Evolutionary conservation across 2,888 invertebrate species (phyloP).

Genomic region (Cistogaster globosa): DNA sequence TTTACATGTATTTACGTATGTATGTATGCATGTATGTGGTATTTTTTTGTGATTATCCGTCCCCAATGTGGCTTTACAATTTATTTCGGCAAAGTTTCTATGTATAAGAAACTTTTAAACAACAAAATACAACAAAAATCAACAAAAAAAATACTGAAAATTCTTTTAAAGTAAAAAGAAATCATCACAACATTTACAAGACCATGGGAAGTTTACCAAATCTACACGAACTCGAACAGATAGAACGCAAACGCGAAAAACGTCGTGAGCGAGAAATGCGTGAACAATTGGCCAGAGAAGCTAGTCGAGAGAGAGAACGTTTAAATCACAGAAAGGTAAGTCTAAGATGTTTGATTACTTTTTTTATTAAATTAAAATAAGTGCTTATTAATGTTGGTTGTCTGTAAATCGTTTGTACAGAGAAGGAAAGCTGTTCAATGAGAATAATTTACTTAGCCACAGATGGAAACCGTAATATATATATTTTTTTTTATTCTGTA

Average conservation of each 20-base stretch:
- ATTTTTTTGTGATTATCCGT: constrained; percentile 54
- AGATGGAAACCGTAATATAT: too few relatives aligned
- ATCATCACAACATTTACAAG: constrained; percentile 22
- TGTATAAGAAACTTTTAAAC: constrained; percentile 15
- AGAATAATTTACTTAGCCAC: too few relatives aligned
- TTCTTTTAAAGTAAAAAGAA: constrained; percentile 13
- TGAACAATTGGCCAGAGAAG: constrained; percentile 79
- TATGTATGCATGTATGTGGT: constrained; percentile 15
- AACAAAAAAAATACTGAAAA: constrained; percentile 20
- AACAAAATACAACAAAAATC: background rate
- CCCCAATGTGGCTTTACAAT: constrained; percentile 54
- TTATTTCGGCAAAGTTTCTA: constrained; percentile 5
- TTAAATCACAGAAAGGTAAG: constrained; percentile 80
- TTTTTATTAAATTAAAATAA: background rate
- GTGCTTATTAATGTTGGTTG: background rate
- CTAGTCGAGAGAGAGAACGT: constrained; percentile 80
- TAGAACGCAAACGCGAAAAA: constrained; percentile 81
- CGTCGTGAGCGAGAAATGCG: constrained; percentile 78
- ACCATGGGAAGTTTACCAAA: constrained; percentile 87
- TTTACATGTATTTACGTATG: too few relatives aligned
- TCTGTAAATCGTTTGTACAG: too few relatives aligned
- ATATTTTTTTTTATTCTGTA: too few relatives aligned
- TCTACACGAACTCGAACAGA: constrained; percentile 85
- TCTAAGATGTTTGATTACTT: constrained; percentile 37
- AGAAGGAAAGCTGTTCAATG: too few relatives aligned